phyloP scores from a whole-genome alignment of 1,140 invertebrate genomes.

The Tetranychus cinnabarinus region DNA sequence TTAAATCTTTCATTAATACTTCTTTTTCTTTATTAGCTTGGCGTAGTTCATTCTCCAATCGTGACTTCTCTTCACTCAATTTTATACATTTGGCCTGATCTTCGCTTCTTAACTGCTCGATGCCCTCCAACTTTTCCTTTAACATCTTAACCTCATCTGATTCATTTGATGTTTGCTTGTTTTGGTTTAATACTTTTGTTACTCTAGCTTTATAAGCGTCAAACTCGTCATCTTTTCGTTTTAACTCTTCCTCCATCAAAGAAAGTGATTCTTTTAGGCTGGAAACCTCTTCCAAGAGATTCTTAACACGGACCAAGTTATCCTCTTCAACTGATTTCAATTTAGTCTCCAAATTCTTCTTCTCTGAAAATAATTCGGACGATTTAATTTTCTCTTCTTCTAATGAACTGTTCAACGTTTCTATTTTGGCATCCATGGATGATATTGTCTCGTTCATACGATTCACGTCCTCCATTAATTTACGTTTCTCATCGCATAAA shows the following conservation, averaged over 20 bases:
- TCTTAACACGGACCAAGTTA: background rate
- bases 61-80: background rate
- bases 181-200: background rate
- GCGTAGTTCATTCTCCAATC: background rate
- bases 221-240: constrained; percentile 1
- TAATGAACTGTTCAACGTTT: too few species aligned
- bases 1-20: background rate
- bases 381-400: too few species aligned
- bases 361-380: too few species aligned
- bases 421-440: too few species aligned
- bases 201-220: background rate
- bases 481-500: too few species aligned
- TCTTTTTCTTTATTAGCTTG: background rate
- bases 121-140: background rate
- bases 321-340: too few species aligned
- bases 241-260: background rate
- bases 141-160: background rate
- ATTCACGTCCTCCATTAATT: too few species aligned
- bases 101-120: background rate
- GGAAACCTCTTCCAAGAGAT: background rate
- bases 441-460: too few species aligned
- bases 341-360: too few species aligned
- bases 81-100: background rate
- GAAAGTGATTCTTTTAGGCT: background rate
- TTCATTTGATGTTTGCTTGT: background rate